Evolutionary conservation across 1,140 invertebrate species (phyloP), one percentile per base, ranked within the genome.

Genomic region (Pseudomyrmex gracilis): DNA sequence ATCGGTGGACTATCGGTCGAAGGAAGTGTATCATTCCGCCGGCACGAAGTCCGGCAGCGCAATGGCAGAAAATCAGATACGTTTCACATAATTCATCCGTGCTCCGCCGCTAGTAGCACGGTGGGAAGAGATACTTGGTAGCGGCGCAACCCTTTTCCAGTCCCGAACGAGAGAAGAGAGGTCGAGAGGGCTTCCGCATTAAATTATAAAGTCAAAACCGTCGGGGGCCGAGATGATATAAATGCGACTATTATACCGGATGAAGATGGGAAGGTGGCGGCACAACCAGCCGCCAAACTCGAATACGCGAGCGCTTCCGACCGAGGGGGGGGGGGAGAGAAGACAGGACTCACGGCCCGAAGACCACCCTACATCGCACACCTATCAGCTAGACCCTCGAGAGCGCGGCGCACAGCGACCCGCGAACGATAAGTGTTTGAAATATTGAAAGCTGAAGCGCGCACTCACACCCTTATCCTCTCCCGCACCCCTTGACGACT

Each of bases 361-460:
- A 51, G 73, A n/a, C n/a, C 67, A 10, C 10, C 49, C 49, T 51
- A 4, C 71, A 22, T 47, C 15, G 55, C 17, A 53, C 77, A 53
- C 77, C 51, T 58, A 57, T 64, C 66, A 20, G 22, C 85, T 71
- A 77, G 68, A 83, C 80, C 22, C 73, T 68, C 66, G 61, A 76
- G 47, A 49, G 66, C n/a, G n/a, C 45, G 49, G 66, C 15, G 15
- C 58, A 64, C 82, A 66, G 80, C 74, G 57, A 88, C 66, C 88
- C 87, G 87, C 83, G 80, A 78, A 91, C 92, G 93, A 94, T 94
- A 94, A 93, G 93, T 93, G 92, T 93, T 93, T 94, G 93, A 94
- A 94, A 94, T 94, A 94, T 94, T 93, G 93, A 94, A 94, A 93
- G 92, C 90, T 91, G 90, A 93, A 92, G 90, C 90, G 90, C 91